Evolutionary conservation across 2,888 invertebrate species (phyloP), one percentile per base, ranked within the genome.

Genomic region (Spicauda simplicius): DNA sequence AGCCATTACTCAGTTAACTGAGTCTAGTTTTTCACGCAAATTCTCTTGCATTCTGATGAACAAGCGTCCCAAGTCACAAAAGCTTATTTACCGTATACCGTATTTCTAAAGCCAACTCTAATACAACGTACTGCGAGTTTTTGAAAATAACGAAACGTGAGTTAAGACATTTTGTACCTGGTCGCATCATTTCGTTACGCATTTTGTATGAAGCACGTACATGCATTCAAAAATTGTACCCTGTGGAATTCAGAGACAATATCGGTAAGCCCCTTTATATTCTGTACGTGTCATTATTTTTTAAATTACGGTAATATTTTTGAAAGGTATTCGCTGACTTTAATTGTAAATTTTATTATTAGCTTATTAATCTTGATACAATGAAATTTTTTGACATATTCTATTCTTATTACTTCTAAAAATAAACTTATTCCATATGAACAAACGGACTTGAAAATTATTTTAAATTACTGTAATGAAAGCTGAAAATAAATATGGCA

Each of bases 1-100:
- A 14, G 25, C 58, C 19, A 65, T 65, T 65, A 65, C 59, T 65
- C 59, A 65, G 53, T 65, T 54, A 65, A 65, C 59, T 30, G 59
- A 59, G 59, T 65, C 54, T 65, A 65, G 65, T 65, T 65, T 65
- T 65, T 59, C 65, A 65, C 59, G 59, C 59, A 59, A 65, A 59
- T 41, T 64, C 59, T 53, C 65, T 54, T 65, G 65, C 59, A 54
- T 65, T 65, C 54, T 59, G 59, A 65, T 65, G 64, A 53, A 37
- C 20, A 41, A 16, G 19, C 53, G 0, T 5, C 12, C 37, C 53
- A 54, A 41, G 30, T 20, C 16, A 41, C 53, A 62, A 54, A 54
- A 20, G 54, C 54, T 41, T 48, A 62, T 62, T 19, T 20, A n/a
- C 45, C n/a, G 0, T 3, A 6, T n/a, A 33, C 11, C 18, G 18